A percentile compares a stretch with the other conserved stretches of the same genome.
Evolutionary conservation across 2,113 vertebrate species (phyloP).

Genomic region (Plecotus auritus): DNA sequence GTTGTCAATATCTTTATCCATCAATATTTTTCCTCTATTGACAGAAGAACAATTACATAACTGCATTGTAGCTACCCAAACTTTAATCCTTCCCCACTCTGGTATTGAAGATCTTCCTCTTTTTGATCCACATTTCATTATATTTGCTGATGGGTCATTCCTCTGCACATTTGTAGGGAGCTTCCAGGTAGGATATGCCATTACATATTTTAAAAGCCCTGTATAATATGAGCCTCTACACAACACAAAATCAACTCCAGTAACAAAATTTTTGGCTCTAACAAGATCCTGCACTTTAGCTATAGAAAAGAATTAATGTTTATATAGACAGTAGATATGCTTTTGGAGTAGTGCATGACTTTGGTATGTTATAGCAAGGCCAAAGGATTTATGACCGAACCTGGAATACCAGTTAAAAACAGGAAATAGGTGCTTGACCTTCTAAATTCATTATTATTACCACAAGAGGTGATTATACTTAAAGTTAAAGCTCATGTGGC

Average conservation of each 20-base stretch:
- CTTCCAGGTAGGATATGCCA: neutral
- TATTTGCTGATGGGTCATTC: neutral
- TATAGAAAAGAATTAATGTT: neutral
- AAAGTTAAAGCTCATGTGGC: neutral
- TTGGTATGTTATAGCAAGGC: neutral
- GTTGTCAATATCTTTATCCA: neutral
- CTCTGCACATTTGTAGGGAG: neutral
- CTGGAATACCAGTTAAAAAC: neutral
- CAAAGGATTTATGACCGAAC: neutral
- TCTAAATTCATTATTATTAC: neutral
- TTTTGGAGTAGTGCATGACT: neutral
- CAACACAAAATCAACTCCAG: neutral
- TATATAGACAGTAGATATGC: neutral
- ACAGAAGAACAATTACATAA: neutral
- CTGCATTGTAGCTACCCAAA: neutral
- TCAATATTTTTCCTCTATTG: neutral
- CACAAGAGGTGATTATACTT: neutral
- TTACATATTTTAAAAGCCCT: neutral
- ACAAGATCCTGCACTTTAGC: neutral
- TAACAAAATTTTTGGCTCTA: neutral
- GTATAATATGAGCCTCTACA: neutral
- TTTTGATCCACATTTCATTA: neutral
- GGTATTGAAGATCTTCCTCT: neutral
- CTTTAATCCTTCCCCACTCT: neutral
- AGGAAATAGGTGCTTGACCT: neutral